Base-by-base conservation (phyloP, 2,888 invertebrate species). In the Eupithecia dodoneata region DNA sequence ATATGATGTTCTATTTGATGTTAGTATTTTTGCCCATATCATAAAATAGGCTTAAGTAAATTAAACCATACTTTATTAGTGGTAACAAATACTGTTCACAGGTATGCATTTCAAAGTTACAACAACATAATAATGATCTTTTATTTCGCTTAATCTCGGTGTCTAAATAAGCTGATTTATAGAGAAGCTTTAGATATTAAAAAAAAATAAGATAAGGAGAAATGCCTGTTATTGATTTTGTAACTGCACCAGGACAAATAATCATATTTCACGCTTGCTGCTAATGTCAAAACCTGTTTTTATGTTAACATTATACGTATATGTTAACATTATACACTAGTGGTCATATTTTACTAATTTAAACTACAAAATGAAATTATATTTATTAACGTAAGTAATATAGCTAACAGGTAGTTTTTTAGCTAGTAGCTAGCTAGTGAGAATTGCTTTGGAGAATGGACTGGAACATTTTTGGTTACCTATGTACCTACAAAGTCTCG, bases 121-220 rank as follows among this genome's bases (percentile, higher is more conserved):
- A 30, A 30, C 30, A 30, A 30, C 13, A 13, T 13, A n/a, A 74
- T 73, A 30, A 49, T 66, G 67, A 49, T 67, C 10, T 10, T 69
- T 4, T 45, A 18, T 44, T n/a, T 55, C 67, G 69, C 59, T 15
- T 67, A 69, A 69, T 67, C 42, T 73, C 18, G 74, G 69, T 52
- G 67, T 85, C 69, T 47, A 30, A 72, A 30, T 72, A 72, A 45
- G 72, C 30, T 72, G 72, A 12, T 63, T 4, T 70, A 69, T 9
- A n/a, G 44, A 72, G 2, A 45, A 30, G 63, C 65, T 30, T 30
- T 47, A 65, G 6, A n/a, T 41, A 13, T 65, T 47, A 7, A 15
- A 30, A 10, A 47, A n/a, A 30, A 44, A 63, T 18, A 59, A 59
- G 59, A 44, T 41, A 67, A 72, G 45, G 30, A 18, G 65, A 72